Percentiles rank a stretch among this genome's conserved stretches.
Evolutionary conservation across 2,888 invertebrate species (phyloP).

Genomic region (Mantis religiosa): DNA sequence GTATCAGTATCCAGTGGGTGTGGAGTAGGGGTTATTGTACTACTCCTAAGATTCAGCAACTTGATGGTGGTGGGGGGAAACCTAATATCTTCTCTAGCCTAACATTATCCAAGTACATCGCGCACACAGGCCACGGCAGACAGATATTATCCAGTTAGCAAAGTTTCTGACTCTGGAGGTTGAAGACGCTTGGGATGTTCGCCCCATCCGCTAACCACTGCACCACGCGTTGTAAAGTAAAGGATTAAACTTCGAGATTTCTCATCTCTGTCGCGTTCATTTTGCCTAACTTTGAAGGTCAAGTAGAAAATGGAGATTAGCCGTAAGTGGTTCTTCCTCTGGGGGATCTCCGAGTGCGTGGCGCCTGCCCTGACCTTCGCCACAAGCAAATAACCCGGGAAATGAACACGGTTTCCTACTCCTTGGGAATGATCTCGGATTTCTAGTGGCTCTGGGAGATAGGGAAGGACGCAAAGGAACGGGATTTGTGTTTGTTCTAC

Average conservation of each 20-base stretch:
- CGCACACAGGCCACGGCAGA: not conserved
- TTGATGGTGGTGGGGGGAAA: not conserved
- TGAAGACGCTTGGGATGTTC: not conserved
- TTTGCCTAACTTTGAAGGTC: not conserved
- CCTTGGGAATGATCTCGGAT: not conserved
- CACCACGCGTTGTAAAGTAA: not conserved
- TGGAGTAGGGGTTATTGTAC: not conserved
- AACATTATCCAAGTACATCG: not conserved
- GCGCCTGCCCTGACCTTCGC: not conserved
- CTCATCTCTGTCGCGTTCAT: not conserved
- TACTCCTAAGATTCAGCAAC: not conserved
- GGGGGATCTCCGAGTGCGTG: not conserved
- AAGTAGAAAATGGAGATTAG: not conserved
- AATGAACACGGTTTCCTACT: not conserved
- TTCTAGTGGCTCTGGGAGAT: not conserved
- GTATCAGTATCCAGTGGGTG: too few relatives aligned
- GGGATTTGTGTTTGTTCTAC: not conserved
- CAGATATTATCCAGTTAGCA: not conserved
- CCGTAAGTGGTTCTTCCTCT: not conserved
- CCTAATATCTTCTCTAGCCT: not conserved
- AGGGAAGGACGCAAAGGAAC: not conserved
- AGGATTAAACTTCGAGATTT: not conserved
- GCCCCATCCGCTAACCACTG: not conserved
- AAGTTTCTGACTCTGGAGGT: not conserved
- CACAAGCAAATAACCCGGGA: not conserved